Evolutionary conservation across 1,140 invertebrate species (phyloP).

Genomic region (Drosophila prosaltans): DNA sequence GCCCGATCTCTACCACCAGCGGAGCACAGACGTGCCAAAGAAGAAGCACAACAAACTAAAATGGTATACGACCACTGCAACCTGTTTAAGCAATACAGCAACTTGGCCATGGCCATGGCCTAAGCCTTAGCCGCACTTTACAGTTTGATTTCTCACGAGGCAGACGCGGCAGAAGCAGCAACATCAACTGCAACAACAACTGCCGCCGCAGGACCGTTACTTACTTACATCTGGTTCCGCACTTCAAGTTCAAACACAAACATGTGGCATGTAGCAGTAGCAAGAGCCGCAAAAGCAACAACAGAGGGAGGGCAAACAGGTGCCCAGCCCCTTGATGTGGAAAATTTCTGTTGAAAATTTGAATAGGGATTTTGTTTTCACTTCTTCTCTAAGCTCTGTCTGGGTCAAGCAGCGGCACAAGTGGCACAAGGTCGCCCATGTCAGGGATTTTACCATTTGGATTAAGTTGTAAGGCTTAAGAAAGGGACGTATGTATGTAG

Average conservation of each 20-base stretch:
- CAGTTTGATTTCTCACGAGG: constrained; percentile 81
- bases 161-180: constrained; percentile 50
- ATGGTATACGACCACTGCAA: constrained; percentile 80
- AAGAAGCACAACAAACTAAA: constrained; percentile 67
- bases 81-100: constrained; percentile 60
- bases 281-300: constrained; percentile 1
- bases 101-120: constrained; percentile 26
- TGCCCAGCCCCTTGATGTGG: constrained; percentile 28
- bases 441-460: constrained; percentile 44
- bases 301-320: background rate
- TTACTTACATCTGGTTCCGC: constrained; percentile 79
- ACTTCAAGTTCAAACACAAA: constrained; percentile 75
- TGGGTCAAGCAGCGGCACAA: constrained; percentile 67
- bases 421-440: constrained; percentile 75
- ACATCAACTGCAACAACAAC: constrained; percentile 8
- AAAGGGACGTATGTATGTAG: background rate
- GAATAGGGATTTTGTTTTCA: constrained; percentile 81
- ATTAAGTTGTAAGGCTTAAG: constrained; percentile 47
- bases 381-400: constrained; percentile 55
- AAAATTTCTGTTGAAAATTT: constrained; percentile 55
- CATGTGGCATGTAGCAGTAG: constrained; percentile 43
- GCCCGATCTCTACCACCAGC: constrained; percentile 39
- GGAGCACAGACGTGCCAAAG: constrained; percentile 57
- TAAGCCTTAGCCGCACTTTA: constrained; percentile 60
- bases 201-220: constrained; percentile 74